Conservation (phyloP, 1,140 invertebrate species). For the Octopus bimaculoides region DNA sequence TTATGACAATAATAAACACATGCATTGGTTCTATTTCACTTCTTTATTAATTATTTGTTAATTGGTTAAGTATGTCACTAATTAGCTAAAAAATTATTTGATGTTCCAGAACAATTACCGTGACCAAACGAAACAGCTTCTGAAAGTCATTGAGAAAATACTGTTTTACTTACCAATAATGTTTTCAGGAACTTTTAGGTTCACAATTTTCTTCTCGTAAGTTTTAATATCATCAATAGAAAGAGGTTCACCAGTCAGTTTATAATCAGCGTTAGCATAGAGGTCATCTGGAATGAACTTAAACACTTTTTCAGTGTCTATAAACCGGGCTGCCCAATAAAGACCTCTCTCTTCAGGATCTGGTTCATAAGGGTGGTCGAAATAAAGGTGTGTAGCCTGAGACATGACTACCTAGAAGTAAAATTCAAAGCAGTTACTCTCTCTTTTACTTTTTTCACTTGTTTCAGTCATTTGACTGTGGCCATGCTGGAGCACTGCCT, state of each 20-base stretch:
- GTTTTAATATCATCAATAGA: not conserved
- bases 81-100: too few species aligned
- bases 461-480: too few species aligned
- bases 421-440: not conserved
- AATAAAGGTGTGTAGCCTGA: slow-evolving; percentile 53
- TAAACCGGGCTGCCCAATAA: slow-evolving; percentile 51
- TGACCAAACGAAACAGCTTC: too few species aligned
- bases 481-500: too few species aligned
- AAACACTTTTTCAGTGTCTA: slow-evolving; percentile 44
- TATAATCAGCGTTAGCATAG: slow-evolving; percentile 48
- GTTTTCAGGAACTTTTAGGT: slow-evolving; percentile 33
- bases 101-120: too few species aligned
- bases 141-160: not conserved
- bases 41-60: too few species aligned
- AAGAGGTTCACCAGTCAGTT: slow-evolving; percentile 37
- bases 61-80: too few species aligned
- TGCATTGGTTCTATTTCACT: too few species aligned
- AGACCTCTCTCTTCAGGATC: slow-evolving; percentile 52
- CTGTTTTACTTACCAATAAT: slow-evolving; percentile 37
- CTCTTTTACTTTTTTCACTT: too few species aligned
- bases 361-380: slow-evolving; percentile 54
- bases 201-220: slow-evolving; percentile 29
- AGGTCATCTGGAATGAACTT: slow-evolving; percentile 47
- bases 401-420: slow-evolving; percentile 46
- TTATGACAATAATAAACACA: too few species aligned